Conservation (phyloP, 2,113 vertebrate genomes). For the chimpanzee (Pan troglodytes) region DNA sequence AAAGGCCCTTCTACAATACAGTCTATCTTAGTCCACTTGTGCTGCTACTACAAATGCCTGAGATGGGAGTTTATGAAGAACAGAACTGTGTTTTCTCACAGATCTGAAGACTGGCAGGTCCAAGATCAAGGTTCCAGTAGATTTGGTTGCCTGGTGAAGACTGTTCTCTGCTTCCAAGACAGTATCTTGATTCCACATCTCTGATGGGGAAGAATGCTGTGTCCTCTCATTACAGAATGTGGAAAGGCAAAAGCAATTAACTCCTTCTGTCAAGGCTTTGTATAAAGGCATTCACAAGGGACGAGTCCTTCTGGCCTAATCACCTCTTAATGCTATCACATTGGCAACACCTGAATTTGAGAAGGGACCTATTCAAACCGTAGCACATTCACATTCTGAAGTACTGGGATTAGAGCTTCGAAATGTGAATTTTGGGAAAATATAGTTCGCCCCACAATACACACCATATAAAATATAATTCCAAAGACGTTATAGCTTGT, state of each 20-base stretch:
- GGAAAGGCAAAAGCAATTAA: not conserved
- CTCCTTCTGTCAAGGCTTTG: not conserved
- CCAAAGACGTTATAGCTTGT: not conserved
- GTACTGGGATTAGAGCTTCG: not conserved
- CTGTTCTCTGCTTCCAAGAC: not conserved
- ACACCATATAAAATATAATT: not conserved
- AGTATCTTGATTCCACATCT: not conserved
- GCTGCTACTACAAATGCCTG: not conserved
- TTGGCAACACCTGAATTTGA: not conserved
- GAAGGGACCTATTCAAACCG: not conserved
- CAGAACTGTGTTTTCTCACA: too few species aligned
- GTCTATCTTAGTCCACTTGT: not conserved
- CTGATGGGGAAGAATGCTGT: not conserved
- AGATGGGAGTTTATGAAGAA: not conserved
- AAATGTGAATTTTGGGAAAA: not conserved
- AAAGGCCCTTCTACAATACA: not conserved
- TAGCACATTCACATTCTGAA: not conserved
- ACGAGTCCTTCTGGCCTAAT: not conserved
- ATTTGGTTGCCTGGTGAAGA: fast-evolving
- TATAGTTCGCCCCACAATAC: not conserved
- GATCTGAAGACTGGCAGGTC: not conserved
- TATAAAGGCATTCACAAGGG: not conserved
- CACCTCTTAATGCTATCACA: not conserved
- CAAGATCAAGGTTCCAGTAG: not conserved
- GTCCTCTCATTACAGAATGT: not conserved